These are phyloP conservation scores for Parauchenoglanis ngamensis DNA, from an alignment of 2,797 vertebrate species.

Conservation along the genomic window DNA sequence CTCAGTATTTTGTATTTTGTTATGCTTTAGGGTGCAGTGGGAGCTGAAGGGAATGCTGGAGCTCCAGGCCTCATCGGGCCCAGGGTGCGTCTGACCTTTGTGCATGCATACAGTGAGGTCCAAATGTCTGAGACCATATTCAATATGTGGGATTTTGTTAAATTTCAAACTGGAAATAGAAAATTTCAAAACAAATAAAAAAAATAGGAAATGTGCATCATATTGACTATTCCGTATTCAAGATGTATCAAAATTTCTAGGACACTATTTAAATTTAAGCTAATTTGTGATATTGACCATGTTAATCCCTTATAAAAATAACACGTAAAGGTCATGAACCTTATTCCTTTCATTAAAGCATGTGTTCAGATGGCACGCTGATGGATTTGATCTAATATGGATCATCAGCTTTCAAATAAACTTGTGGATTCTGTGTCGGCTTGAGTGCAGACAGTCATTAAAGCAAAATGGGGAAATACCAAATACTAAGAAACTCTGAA, in stretches of 20 bases:
- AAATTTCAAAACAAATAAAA: not conserved
- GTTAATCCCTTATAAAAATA: not conserved
- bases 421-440: not conserved
- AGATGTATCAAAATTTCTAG: not conserved
- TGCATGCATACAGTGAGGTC: not conserved
- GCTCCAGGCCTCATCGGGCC: constrained; percentile 90
- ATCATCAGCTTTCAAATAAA: not conserved
- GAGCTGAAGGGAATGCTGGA: constrained; percentile 82
- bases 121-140: not conserved
- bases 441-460: not conserved
- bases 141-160: not conserved
- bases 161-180: not conserved
- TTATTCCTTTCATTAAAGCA: not conserved
- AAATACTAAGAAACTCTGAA: not conserved
- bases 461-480: not conserved
- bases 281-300: not conserved
- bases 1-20: constrained; percentile 40
- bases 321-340: not conserved
- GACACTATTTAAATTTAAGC: not conserved
- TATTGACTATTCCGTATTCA: not conserved
- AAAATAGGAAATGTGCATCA: not conserved
- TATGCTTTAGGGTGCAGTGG: constrained; percentile 82
- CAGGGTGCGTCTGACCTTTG: constrained; percentile 83
- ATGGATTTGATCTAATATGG: not conserved
- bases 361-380: not conserved